Base-by-base conservation (phyloP, 2,888 invertebrate species). In the Trissolcus brochymenae region DNA sequence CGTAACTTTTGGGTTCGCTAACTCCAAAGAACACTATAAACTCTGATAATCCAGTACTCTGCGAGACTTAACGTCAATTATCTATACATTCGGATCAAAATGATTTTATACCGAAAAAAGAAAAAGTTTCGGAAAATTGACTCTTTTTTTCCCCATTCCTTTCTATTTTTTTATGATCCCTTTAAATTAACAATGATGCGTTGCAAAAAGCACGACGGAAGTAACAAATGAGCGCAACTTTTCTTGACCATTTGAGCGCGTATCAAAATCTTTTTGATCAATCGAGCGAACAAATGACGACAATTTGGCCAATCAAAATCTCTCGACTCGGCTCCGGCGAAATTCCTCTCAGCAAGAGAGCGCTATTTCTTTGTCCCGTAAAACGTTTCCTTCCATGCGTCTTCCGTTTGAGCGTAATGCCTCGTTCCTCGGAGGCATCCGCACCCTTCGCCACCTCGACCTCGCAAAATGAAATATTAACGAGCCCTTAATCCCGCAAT, bases 261-360 rank as follows among this genome's bases (percentile, higher is more conserved):
- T 73, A 66, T 73, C 66, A 68, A 68, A 75, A 75, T 75, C 75
- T 64, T 75, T 75, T 75, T 75, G 75, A 75, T 75, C 75, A 75
- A 75, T 70, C 75, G 68, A 64, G 68, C 68, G 75, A 68, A 68
- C 75, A 75, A 75, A 75, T 75, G 68, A 75, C 75, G 75, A 68
- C 75, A 68, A 75, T 75, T 75, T 68, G 75, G 75, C 75, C 75
- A 75, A 75, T 75, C 68, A 75, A 75, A 75, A 75, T 68, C 64
- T 65, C 68, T 68, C 64, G 68, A 64, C 57, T 74, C 67, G 57
- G 16, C 74, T 60, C 50, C 61, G 50, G 73, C 49, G 55, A 67
- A 74, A 35, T 35, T 35, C 35, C 67, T 62, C 74, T 65, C 67
- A 66, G 56, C 57, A n/a, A n/a, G 61, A 66, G 56, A 67, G 67